phyloP scores from a whole-genome alignment of 2,888 invertebrate species.

The Aphidoletes aphidimyza region DNA sequence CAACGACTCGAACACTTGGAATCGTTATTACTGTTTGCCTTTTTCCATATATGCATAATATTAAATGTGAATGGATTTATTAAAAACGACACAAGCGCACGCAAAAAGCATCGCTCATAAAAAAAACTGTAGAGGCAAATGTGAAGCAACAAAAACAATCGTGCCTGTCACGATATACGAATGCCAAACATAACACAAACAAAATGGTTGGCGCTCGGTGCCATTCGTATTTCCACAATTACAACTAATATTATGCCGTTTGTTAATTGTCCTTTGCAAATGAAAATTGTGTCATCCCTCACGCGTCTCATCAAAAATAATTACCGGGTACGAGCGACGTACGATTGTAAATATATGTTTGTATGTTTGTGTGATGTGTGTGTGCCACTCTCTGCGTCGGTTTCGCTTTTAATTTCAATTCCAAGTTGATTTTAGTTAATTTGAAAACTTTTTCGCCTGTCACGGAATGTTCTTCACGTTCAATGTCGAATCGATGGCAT shows the following conservation, averaged over 20 bases:
- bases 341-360: slow-evolving; percentile 26
- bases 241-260: slow-evolving; percentile 37
- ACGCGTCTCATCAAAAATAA: slow-evolving; percentile 51
- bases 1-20: too few relatives aligned
- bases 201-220: slow-evolving; percentile 23
- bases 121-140: not conserved
- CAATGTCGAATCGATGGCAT: not conserved
- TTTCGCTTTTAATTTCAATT: slow-evolving; percentile 53
- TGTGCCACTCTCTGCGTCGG: not conserved
- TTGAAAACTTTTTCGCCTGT: slow-evolving; percentile 43
- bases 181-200: not conserved
- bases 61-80: slow-evolving; percentile 34
- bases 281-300: slow-evolving; percentile 35
- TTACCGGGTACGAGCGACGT: not conserved
- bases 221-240: not conserved
- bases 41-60: not conserved
- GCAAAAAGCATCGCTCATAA: not conserved
- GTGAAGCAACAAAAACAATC: not conserved
- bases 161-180: not conserved
- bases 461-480: not conserved
- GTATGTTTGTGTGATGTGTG: not conserved
- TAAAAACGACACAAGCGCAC: slow-evolving; percentile 3
- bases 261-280: slow-evolving; percentile 50
- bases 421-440: slow-evolving; percentile 55
- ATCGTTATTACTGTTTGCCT: slow-evolving; percentile 25